Evolutionary conservation across 2,113 vertebrate genomes (phyloP).

Genomic region (Cephalophus harveyi): DNA sequence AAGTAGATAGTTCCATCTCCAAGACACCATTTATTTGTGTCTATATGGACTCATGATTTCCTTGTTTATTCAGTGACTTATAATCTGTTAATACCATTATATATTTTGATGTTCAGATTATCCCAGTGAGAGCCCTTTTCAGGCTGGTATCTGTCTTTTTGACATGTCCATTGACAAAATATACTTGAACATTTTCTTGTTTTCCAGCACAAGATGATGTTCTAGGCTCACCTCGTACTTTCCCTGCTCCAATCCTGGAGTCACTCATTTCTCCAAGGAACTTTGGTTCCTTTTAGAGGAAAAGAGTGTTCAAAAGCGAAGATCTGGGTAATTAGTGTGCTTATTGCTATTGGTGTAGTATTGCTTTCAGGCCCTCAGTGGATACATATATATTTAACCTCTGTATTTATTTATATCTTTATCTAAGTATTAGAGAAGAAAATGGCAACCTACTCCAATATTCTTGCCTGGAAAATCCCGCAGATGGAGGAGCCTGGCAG

Average conservation of each 20-base stretch:
- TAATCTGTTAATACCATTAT: neutral
- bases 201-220: neutral
- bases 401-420: neutral
- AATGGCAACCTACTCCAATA: neutral
- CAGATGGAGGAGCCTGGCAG: neutral
- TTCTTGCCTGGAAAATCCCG: neutral
- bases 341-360: neutral
- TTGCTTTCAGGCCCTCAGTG: neutral
- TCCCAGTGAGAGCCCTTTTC: neutral
- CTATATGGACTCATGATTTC: neutral
- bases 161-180: neutral
- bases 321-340: neutral
- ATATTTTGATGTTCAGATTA: neutral
- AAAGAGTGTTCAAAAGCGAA: conserved; percentile 23
- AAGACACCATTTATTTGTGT: neutral
- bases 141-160: neutral
- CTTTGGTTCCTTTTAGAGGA: neutral
- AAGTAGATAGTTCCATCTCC: neutral
- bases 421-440: neutral
- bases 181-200: neutral
- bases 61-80: neutral
- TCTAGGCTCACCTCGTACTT: neutral
- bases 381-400: neutral
- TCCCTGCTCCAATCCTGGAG: neutral
- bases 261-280: neutral